Base-by-base conservation (phyloP, 2,888 invertebrate genomes). In the Isoperla grammatica region DNA sequence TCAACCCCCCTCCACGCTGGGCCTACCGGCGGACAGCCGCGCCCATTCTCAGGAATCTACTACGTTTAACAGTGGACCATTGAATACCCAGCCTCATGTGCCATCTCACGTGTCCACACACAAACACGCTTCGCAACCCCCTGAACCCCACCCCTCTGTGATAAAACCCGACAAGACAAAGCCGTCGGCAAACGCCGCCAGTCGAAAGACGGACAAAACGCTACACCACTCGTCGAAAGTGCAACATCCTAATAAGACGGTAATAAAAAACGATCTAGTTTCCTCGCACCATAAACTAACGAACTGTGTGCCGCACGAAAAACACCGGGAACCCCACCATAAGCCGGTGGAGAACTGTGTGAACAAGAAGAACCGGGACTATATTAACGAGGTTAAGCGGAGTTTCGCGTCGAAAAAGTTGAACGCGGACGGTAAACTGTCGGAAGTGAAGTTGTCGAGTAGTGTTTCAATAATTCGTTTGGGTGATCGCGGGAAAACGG, bases 1-100 rank as follows among this genome's bases (percentile, higher is more conserved):
- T 39, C 60, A 61, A 46, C 63, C 61, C 19, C 17, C 37, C 5
- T 35, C 50, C 9, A 2, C 35, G 5, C 15, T n/a, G 13, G 15
- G 8, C n/a, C 11, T 35, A 8, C 9, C 50, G 13, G 35, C 37
- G 35, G 35, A 37, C 15, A 37, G 39, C 37, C 19, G 15, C 19
- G 15, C 8, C 49, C 5, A 50, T 15, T 20, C 49, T 11, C 49
- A 50, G 29, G 35, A 20, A n/a, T 13, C 22, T 20, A 15, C 49
- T 8, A n/a, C 43, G 43, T 9, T n/a, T n/a, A n/a, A 9, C 9
- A 13, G 43, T 15, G 35, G 49, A 20, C 23, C 35, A 29, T 29
- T 23, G 35, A 23, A n/a, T 3, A 35, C 2, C 15, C 49, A 50
- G 5, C 29, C 29, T 29, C 29, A 29, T 29, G 29, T 40, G 42